Base-by-base conservation (phyloP, 2,113 vertebrate species). In the Equus quagga region DNA sequence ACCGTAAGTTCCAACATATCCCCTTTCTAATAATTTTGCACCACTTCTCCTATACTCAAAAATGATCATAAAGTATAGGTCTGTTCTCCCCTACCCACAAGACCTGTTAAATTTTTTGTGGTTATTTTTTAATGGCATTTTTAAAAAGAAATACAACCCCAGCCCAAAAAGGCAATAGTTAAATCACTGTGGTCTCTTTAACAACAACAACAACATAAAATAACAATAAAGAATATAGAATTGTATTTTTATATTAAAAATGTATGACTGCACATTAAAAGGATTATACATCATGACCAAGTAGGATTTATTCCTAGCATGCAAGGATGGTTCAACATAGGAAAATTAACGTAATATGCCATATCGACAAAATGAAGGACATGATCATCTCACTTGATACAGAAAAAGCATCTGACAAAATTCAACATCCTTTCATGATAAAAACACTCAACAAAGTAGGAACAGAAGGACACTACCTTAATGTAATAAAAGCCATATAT, bases 191-290 rank as follows among this genome's bases (percentile, higher is more conserved):
- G 8, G 26, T 69, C 62, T 72, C 31, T 91, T 75, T 97, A 86
- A 87, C 33, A 72, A 36, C n/a, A 86, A 84, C 64, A 93, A 87
- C 8, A 51, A 80, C 4, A 65, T 46, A 86, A 96, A 75, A 7
- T 83, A 85, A 80, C 15, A 97, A 75, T 88, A 75, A 82, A 70
- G 8, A 81, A 70, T 46, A 93, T 26, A 84, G 24, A 73, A 87
- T 73, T 17, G 58, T 54, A 73, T 87, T 73, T 58, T 87, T 44
- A 58, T 41, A 41, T 81, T 41, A 60, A 60, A 73, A 76, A 46
- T 76, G 21, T 89, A 64, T 89, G 72, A 64, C 58, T 78, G 9
- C 44, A 65, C 6, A 24, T 72, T 75, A 60, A 88, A 75, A 44
- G 58, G 24, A 69, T 86, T 28, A 86, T 26, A 72, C 10, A 72